A percentile compares a stretch with the other conserved stretches of the same genome.
Evolutionary conservation across 2,888 invertebrate genomes (phyloP).

Genomic region (Hirudinaria manillensis): DNA sequence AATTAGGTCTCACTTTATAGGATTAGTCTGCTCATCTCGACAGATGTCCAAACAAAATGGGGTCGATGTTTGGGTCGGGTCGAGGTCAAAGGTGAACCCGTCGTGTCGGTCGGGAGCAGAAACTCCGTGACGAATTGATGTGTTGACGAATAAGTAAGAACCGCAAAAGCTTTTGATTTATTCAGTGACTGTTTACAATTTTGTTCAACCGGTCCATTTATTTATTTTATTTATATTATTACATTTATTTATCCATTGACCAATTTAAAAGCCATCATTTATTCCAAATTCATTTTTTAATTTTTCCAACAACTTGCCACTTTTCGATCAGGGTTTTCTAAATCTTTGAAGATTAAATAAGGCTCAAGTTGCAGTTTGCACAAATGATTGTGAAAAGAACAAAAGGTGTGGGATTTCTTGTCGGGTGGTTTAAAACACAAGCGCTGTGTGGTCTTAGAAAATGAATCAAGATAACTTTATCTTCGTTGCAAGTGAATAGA

Average conservation of each 20-base stretch:
- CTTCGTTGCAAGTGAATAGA: too few relatives aligned
- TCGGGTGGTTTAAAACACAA: too few relatives aligned
- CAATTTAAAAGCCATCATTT: not conserved
- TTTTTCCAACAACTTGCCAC: not conserved
- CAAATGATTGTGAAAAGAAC: too few relatives aligned
- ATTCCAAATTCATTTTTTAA: not conserved
- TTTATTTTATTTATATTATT: not conserved
- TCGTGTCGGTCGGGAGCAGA: not conserved
- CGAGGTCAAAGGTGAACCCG: not conserved
- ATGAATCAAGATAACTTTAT: too few relatives aligned
- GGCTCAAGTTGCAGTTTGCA: too few relatives aligned
- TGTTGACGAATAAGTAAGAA: not conserved
- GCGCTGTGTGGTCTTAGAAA: too few relatives aligned
- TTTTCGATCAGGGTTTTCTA: not conserved
- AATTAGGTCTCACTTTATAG: slow-evolving; percentile 9
- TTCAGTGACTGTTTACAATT: too few relatives aligned
- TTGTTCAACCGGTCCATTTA: too few relatives aligned
- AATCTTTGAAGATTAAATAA: too few relatives aligned
- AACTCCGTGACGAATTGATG: not conserved
- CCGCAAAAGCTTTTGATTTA: too few relatives aligned
- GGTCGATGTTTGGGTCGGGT: slow-evolving; percentile 1
- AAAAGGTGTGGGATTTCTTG: too few relatives aligned
- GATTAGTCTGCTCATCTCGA: not conserved
- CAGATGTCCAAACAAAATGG: slow-evolving; percentile 18
- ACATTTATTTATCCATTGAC: not conserved